phyloP scores from a whole-genome alignment of 2,797 vertebrate genomes.

The Novumbra hubbsi region DNA sequence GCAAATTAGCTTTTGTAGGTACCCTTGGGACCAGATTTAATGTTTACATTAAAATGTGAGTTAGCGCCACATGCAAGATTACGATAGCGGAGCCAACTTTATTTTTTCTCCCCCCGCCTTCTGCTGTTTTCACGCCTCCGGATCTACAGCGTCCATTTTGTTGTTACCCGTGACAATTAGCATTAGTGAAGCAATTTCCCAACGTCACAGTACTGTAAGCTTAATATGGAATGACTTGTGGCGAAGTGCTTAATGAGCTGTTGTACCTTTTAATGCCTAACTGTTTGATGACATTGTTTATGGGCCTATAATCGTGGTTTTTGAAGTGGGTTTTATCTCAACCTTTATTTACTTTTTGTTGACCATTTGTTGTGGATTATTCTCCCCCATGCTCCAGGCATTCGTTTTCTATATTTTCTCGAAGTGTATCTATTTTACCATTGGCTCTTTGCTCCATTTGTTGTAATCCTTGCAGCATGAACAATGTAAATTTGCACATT shows the following conservation, averaged over 20 bases:
- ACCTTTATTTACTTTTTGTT: too few species aligned
- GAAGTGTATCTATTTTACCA: background rate
- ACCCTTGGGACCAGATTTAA: conserved; percentile 11
- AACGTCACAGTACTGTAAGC: background rate
- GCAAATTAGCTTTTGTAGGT: conserved; percentile 30
- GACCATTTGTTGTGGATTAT: background rate
- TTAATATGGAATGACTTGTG: background rate
- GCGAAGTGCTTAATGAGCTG: background rate
- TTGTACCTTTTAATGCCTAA: background rate
- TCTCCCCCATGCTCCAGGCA: background rate
- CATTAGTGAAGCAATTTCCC: background rate
- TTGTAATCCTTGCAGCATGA: background rate
- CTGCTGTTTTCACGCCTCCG: background rate
- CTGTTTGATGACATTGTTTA: background rate
- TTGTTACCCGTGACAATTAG: background rate
- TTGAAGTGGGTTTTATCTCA: background rate
- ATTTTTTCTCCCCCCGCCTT: background rate
- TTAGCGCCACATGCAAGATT: background rate
- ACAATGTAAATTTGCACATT: background rate
- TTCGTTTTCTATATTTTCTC: background rate
- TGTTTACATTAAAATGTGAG: conserved; percentile 16
- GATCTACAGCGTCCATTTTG: background rate
- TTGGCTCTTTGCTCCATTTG: background rate
- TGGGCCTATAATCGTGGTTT: background rate
- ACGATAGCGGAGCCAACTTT: background rate